A percentile compares a stretch with the other conserved stretches of the same genome.
Conservation (phyloP, 2,113 vertebrate genomes). For the cattle (Bos taurus) region ARS-UCD2.0 NC_037332.1:100571001-100571500, state of each 20-base stretch:
- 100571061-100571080: neutral
- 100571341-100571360: neutral
- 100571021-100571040: neutral
- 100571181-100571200: neutral
- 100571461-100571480: neutral
- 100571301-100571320: neutral
- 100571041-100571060: neutral
- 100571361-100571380: neutral
- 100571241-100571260: neutral
- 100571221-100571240: neutral
- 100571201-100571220: neutral
- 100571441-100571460: neutral
- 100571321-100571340: neutral
- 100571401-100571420: neutral
- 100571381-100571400: neutral
- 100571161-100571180: neutral
- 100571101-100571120: neutral
- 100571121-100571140: neutral
- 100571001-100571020: neutral
- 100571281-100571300: neutral
- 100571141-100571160: neutral
- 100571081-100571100: neutral
- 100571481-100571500: neutral
- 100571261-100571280: neutral
- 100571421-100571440: neutral